A percentile compares a stretch with the other conserved stretches of the same genome.
Conservation (phyloP, 2,113 vertebrate genomes). For the Eurystomus gularis region DNA sequence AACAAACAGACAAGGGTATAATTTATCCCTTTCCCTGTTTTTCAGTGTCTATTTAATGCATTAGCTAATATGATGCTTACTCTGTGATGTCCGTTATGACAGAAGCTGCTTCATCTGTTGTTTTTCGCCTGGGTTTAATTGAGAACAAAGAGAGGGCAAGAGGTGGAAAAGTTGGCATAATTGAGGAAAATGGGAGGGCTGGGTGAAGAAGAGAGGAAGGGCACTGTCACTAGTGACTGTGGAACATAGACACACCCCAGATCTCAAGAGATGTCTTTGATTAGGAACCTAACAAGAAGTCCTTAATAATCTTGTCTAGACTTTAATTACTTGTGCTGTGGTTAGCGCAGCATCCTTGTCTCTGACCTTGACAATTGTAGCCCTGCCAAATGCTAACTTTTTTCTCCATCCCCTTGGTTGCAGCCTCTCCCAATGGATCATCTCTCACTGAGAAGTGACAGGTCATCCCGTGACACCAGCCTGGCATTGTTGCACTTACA, state of each 20-base stretch:
- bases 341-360: neutral
- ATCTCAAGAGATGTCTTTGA: neutral
- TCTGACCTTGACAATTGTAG: neutral
- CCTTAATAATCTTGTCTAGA: neutral
- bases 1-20: constrained; percentile 53
- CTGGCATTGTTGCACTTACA: neutral
- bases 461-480: neutral
- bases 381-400: neutral
- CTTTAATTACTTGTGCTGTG: constrained; percentile 13
- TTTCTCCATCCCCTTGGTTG: neutral
- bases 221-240: neutral
- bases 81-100: neutral
- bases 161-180: neutral
- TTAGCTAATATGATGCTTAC: neutral
- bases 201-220: neutral
- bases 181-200: neutral
- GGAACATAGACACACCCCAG: neutral
- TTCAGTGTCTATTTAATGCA: constrained; percentile 54
- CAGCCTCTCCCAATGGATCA: neutral
- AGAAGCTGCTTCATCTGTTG: neutral
- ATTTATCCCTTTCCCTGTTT: constrained; percentile 30
- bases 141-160: neutral
- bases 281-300: neutral
- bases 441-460: neutral
- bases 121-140: neutral